Conservation (phyloP, 1,140 invertebrate species). For the Scaptomyza graminum region DNA sequence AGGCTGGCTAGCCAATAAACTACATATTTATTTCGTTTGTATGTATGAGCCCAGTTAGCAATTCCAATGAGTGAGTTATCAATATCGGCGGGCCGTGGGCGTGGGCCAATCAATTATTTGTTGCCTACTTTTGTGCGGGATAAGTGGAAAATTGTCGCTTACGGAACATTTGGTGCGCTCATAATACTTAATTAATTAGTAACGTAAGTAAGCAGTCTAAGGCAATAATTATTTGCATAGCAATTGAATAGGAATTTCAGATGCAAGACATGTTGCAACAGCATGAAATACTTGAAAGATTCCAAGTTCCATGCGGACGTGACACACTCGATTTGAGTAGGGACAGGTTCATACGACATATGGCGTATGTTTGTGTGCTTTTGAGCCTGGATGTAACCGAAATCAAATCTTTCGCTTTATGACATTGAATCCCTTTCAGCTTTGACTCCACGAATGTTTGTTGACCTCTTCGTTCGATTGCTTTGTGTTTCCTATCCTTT, state of each 20-base stretch:
- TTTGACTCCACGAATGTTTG: slow-evolving; percentile 19
- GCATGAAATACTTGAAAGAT: neutral
- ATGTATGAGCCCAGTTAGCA: slow-evolving; percentile 68
- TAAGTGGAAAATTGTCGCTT: slow-evolving; percentile 24
- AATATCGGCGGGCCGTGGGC: slow-evolving; percentile 25
- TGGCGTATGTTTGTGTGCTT: slow-evolving; percentile 22
- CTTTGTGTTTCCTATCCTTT: slow-evolving; percentile 13
- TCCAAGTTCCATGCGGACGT: neutral
- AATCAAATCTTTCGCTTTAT: slow-evolving; percentile 57
- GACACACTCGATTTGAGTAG: neutral
- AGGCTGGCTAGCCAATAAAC: slow-evolving; percentile 55
- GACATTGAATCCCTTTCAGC: slow-evolving; percentile 14
- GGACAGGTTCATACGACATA: neutral
- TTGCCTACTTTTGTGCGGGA: slow-evolving; percentile 59
- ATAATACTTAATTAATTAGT: slow-evolving; percentile 35
- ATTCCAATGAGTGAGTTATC: slow-evolving; percentile 63
- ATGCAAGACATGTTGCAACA: slow-evolving; percentile 35
- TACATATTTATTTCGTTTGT: slow-evolving; percentile 60
- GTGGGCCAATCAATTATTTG: slow-evolving; percentile 61
- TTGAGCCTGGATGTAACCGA: slow-evolving; percentile 26
- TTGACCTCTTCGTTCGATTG: slow-evolving; percentile 41
- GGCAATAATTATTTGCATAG: slow-evolving; percentile 26
- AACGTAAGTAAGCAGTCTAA: slow-evolving; percentile 19
- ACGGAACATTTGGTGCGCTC: neutral
- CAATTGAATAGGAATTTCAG: slow-evolving; percentile 26